These are phyloP conservation scores for Rhinichthys osculus DNA, from an alignment of 2,797 vertebrate species.

Conservation along the genomic window DNA sequence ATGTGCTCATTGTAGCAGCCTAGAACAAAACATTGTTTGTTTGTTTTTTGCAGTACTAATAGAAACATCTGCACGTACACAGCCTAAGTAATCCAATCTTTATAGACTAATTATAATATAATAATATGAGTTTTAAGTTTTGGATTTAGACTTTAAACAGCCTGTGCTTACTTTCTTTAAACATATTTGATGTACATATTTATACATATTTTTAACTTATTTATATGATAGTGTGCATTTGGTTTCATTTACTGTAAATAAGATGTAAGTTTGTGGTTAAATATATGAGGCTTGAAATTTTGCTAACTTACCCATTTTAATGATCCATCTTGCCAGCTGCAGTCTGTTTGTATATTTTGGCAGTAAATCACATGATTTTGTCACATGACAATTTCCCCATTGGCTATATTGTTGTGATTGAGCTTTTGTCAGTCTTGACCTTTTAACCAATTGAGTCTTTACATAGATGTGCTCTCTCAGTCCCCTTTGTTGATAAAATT, in stretches of 20 bases:
- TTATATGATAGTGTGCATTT: neutral
- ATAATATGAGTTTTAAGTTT: neutral
- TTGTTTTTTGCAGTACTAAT: neutral
- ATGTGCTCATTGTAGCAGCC: neutral
- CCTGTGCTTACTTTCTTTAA: neutral
- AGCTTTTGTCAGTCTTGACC: slow-evolving; percentile 43
- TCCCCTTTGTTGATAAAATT: slow-evolving; percentile 37
- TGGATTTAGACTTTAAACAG: neutral
- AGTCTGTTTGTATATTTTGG: slow-evolving; percentile 40
- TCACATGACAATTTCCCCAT: slow-evolving; percentile 45
- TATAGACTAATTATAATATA: neutral
- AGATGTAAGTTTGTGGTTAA: neutral
- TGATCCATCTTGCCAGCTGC: slow-evolving; percentile 25
- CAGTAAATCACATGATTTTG: slow-evolving; percentile 54
- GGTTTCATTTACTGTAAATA: neutral
- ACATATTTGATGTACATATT: neutral
- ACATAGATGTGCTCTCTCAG: neutral
- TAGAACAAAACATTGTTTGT: neutral
- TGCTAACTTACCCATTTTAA: neutral
- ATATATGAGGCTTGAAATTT: slow-evolving; percentile 20
- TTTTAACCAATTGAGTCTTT: slow-evolving; percentile 19
- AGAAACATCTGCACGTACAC: neutral
- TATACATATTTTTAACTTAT: neutral
- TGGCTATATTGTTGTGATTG: slow-evolving; percentile 10
- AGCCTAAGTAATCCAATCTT: neutral